Conservation (phyloP, 2,888 invertebrate genomes). For the Callyntrura guangdongensis region DNA sequence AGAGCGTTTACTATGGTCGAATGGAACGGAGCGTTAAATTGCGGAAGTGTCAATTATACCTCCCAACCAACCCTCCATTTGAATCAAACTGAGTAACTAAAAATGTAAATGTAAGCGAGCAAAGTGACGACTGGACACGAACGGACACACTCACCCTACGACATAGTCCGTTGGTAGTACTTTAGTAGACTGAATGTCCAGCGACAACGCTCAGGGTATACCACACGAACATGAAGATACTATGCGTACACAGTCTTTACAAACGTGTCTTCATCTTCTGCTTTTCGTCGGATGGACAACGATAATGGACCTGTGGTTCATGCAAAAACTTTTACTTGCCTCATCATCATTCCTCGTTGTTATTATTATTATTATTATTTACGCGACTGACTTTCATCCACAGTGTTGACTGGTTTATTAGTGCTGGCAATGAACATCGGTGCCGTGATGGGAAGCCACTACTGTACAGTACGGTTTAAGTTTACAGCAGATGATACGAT, state of each 20-base stretch:
- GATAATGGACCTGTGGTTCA: slow-evolving; percentile 14
- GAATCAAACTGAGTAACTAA: slow-evolving; percentile 41
- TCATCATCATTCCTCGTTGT: not conserved
- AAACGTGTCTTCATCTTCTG: slow-evolving; percentile 44
- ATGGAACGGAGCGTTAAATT: slow-evolving; percentile 82
- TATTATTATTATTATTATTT: slow-evolving; percentile 39
- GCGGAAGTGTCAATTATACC: slow-evolving; percentile 85
- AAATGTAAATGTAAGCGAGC: slow-evolving; percentile 20
- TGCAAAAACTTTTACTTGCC: slow-evolving; percentile 36
- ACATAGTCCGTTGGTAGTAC: slow-evolving; percentile 18
- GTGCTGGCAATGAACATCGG: not conserved
- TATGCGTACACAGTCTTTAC: not conserved
- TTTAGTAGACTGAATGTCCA: slow-evolving; percentile 33
- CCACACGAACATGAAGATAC: not conserved
- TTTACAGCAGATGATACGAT: not conserved
- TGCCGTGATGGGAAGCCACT: not conserved
- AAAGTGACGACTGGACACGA: not conserved
- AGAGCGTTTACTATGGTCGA: slow-evolving; percentile 10
- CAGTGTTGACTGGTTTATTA: not conserved
- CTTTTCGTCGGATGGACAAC: not conserved
- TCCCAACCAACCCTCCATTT: slow-evolving; percentile 78
- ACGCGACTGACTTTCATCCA: slow-evolving; percentile 42
- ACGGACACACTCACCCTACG: slow-evolving; percentile 27
- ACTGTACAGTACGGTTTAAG: not conserved
- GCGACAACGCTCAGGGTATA: not conserved